These are phyloP conservation scores for Ptychochromis oligacanthus DNA, from an alignment of 2,113 vertebrate species.

Conservation along the genomic window DNA sequence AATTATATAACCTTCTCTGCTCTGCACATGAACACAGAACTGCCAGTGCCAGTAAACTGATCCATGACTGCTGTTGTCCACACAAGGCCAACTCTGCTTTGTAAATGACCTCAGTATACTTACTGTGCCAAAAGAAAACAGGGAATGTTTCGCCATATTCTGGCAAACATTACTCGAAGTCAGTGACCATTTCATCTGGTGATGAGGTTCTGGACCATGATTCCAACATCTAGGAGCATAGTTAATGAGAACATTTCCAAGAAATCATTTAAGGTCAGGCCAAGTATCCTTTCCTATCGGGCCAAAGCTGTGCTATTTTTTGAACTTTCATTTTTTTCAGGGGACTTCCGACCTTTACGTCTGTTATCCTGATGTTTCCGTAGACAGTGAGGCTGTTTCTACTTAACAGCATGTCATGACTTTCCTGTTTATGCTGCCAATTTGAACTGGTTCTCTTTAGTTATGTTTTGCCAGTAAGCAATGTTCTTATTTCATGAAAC, in stretches of 20 bases:
- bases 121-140: conserved; percentile 29
- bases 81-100: not conserved
- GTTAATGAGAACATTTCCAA: not conserved
- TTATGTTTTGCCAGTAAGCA: conserved; percentile 9
- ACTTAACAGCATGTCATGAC: conserved; percentile 11
- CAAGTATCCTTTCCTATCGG: not conserved
- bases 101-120: conserved; percentile 46
- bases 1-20: conserved; percentile 28
- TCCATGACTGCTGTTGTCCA: conserved; percentile 2
- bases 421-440: conserved; percentile 15
- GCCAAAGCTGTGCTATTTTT: not conserved
- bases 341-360: not conserved
- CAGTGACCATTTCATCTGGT: not conserved
- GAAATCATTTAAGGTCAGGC: not conserved
- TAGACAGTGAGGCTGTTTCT: conserved; percentile 18
- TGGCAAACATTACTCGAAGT: not conserved
- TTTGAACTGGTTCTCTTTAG: not conserved
- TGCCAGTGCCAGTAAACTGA: conserved; percentile 7
- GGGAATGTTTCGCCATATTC: conserved; percentile 39
- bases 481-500: not conserved
- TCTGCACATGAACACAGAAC: conserved; percentile 7
- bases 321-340: not conserved
- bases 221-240: not conserved
- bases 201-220: not conserved
- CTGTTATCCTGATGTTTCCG: conserved; percentile 51